Evolutionary conservation across 2,113 vertebrate genomes (phyloP), one percentile per base, ranked within the genome.

Genomic region (Tapirus terrestris): DNA sequence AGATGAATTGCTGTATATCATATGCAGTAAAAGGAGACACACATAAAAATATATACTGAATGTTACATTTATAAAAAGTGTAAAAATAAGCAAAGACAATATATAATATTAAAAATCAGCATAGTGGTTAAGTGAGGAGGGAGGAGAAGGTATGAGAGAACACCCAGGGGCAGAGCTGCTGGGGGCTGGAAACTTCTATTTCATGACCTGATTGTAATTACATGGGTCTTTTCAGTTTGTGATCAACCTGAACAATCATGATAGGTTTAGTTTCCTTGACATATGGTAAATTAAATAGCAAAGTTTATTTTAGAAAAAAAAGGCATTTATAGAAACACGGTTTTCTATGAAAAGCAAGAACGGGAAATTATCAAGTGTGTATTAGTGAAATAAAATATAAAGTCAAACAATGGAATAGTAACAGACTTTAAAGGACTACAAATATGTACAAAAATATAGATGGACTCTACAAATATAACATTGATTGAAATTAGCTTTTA

Each of bases 221-320:
- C 16, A 0, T 31, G 1, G 0, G 0, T 18, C 6, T 17, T 4
- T 10, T 9, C 23, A 58, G 6, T 87, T 53, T 82, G 10, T 3
- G 6, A 85, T 14, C 8, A 33, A 7, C 65, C 27, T 51, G 12
- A 17, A n/a, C 20, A 39, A 48, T 14, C 1, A 36, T 53, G 51
- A 1, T 13, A 33, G 8, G 11, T 4, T 21, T 1, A 27, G 39
- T 33, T 79, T 75, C 61, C 36, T 45, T 61, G 9, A 51, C 45
- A 3, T 27, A 29, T 27, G 1, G 0, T 60, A 68, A 61, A 61
- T 88, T 45, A 60, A 67, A 61, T 25, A 33, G 3, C 0, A 85
- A 84, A 67, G 9, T 92, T 72, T 80, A 80, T 36, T 88, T 77
- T 33, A 45, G 51, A 53, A 56, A 65, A 48, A 53, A 84, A 88